phyloP scores from a whole-genome alignment of 2,113 vertebrate species.

The Ptyas mucosa region DNA sequence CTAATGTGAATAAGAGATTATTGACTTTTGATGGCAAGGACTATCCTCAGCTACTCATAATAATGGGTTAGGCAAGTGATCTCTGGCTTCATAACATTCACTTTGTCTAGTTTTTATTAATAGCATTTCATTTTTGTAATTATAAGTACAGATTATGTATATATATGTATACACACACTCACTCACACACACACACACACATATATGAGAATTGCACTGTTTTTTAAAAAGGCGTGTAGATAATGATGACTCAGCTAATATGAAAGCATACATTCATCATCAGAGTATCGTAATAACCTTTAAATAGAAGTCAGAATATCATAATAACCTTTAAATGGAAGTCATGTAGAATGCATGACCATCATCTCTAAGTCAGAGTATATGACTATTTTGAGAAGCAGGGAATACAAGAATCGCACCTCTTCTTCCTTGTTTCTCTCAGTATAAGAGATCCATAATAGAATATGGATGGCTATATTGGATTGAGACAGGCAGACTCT shows the following conservation, averaged over 20 bases:
- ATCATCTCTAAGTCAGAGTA: neutral
- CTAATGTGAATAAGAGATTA: neutral
- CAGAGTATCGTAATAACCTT: no score
- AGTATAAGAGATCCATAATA: neutral
- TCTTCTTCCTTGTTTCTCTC: neutral
- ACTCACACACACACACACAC: no score
- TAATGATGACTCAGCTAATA: neutral
- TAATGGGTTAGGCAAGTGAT: neutral
- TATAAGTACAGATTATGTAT: neutral
- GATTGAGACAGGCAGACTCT: neutral
- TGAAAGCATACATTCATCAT: neutral
- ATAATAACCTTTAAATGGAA: neutral
- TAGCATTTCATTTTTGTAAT: neutral
- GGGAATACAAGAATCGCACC: neutral
- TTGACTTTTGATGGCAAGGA: neutral
- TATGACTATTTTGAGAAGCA: neutral
- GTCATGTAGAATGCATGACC: neutral
- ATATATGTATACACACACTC: neutral
- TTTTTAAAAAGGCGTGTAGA: neutral
- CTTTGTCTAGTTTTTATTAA: neutral
- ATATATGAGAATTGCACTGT: neutral
- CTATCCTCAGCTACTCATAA: neutral
- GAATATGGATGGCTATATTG: neutral
- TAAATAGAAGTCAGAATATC: neutral
- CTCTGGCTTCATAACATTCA: neutral